phyloP scores from a whole-genome alignment of 1,140 invertebrate species.

The Araneus ventricosus region DNA sequence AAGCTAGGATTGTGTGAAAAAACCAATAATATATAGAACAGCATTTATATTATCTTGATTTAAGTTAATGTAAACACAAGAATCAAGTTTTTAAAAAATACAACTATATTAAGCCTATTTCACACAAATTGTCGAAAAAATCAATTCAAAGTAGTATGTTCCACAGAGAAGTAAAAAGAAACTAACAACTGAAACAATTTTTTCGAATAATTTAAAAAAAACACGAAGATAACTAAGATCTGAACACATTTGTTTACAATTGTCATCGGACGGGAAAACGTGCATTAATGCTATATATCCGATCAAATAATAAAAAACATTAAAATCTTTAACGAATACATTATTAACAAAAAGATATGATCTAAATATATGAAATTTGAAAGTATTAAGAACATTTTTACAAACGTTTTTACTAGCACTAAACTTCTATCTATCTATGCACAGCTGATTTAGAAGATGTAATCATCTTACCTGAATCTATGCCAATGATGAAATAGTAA shows the following conservation, averaged over 20 bases:
- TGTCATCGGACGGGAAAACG: not conserved
- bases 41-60: too few species aligned
- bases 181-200: not conserved
- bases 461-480: slow-evolving; percentile 12
- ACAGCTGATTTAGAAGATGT: not conserved
- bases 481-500: not conserved
- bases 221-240: not conserved
- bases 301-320: not conserved
- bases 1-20: too few species aligned
- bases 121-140: not conserved
- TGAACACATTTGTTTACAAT: slow-evolving; percentile 7
- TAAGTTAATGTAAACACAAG: too few species aligned
- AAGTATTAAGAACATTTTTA: not conserved
- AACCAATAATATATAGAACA: too few species aligned
- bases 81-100: not conserved
- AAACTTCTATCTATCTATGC: not conserved
- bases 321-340: too few species aligned
- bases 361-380: not conserved
- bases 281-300: not conserved
- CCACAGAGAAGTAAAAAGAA: not conserved
- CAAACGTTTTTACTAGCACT: not conserved
- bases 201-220: not conserved
- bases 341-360: not conserved
- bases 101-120: not conserved
- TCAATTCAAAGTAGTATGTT: not conserved